Percentiles rank a stretch among this genome's conserved stretches.
phyloP scores from a whole-genome alignment of 2,113 vertebrate species.

The Syngnathus scovelli region DNA sequence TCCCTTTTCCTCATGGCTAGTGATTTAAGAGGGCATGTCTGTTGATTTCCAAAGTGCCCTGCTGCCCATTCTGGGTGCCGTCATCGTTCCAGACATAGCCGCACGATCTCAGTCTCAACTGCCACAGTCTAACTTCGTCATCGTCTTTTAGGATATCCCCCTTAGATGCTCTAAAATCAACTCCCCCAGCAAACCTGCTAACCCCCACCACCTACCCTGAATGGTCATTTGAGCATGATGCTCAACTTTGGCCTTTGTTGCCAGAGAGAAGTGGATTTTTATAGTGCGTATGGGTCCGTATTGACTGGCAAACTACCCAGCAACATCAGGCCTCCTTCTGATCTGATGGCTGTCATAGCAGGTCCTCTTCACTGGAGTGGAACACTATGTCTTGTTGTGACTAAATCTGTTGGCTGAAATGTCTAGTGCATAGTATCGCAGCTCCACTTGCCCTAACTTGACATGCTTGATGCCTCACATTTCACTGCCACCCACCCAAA shows the following conservation, averaged over 20 bases:
- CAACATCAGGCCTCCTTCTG: constrained; percentile 51
- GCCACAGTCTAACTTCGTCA: constrained; percentile 6
- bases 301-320: constrained; percentile 47
- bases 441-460: constrained; percentile 21
- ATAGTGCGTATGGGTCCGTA: constrained; percentile 35
- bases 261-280: constrained; percentile 69
- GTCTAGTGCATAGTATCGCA: constrained; percentile 18
- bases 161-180: constrained; percentile 33
- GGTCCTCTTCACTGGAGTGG: constrained; percentile 32
- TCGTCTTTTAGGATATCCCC: constrained; percentile 57
- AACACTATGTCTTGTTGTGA: constrained; percentile 11
- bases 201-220: neutral
- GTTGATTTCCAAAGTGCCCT: constrained; percentile 59
- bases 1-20: constrained; percentile 20
- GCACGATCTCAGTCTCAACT: constrained; percentile 34
- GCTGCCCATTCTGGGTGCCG: constrained; percentile 58
- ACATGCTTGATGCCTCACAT: constrained; percentile 16
- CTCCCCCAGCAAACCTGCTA: constrained; percentile 20
- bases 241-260: constrained; percentile 72
- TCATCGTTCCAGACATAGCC: constrained; percentile 61
- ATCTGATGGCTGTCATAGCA: constrained; percentile 45
- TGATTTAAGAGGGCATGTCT: constrained; percentile 38
- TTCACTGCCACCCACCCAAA: constrained; percentile 6
- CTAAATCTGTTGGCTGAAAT: constrained; percentile 25
- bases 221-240: constrained; percentile 59